Base-by-base conservation (phyloP, 2,888 invertebrate genomes). In the Scaptodrosophila latifasciaeformis region DNA sequence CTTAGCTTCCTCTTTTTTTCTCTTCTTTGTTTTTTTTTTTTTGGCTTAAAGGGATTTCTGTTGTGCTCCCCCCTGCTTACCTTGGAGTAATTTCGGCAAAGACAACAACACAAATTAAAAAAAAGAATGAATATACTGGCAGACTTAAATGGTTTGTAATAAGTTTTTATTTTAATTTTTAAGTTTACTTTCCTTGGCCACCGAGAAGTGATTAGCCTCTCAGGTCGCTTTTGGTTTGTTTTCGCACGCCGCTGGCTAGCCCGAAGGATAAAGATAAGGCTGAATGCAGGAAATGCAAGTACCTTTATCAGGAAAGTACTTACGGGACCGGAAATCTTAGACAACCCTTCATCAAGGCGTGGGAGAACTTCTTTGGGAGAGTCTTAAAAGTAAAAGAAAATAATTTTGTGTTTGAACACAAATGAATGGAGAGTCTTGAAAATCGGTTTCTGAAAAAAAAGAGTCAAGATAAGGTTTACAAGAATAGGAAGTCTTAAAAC, bases 91-190 rank as follows among this genome's bases (percentile, higher is more conserved):
- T 19, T 40, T 54, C 56, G 54, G 46, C 45, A 18, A 40, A 44
- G 35, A 49, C n/a, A 62, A 50, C 29, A 47, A 31, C 44, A 30
- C 34, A 19, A 30, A 34, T 45, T 48, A 37, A 35, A 44, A 43
- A 35, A 45, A 59, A 43, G 39, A 48, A 54, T 34, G n/a, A n/a
- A n/a, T n/a, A n/a, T n/a, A n/a, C n/a, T n/a, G 24, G 58, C 64
- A 49, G 49, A 52, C 58, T 62, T 54, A 64, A 59, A 69, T 64
- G 63, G 64, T 54, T 55, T 62, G 77, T 54, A 77, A 79, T 75
- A 75, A 75, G 80, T 75, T 75, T 75, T 72, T 69, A 37, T 37
- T 37, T 13, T 37, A 37, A 34, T 34, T 34, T 34, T 12, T 34
- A 34, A n/a, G 24, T 24, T 24, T 24, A 24, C 24, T 3, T 24